Evolutionary conservation across 2,888 invertebrate genomes (phyloP), one percentile per base, ranked within the genome.

Genomic region (Machimus atricapillus): DNA sequence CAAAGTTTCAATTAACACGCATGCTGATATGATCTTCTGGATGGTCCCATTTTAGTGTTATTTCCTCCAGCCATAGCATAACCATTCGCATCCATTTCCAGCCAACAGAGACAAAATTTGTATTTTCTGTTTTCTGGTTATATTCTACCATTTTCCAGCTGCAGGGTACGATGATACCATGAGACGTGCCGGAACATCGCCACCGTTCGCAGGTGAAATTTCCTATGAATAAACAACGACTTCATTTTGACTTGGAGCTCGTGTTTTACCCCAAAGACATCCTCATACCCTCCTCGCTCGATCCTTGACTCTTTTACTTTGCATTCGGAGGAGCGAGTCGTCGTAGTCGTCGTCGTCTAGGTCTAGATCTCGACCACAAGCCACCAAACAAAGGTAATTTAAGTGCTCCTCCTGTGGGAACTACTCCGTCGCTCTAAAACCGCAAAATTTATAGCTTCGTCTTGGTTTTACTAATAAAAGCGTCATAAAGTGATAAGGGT

Each of bases 351-450:
- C 56, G 56, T 56, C 56, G 56, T 56, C 56, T 82, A 34, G 46
- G 27, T 58, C 37, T 82, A 16, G 31, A 56, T 12, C 37, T 66
- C 58, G 66, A 82, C 82, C 82, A 3, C 82, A 82, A 66, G 37
- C 66, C 82, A 82, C 82, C 58, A 82, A 66, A 82, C 82, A 82
- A 82, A 56, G 82, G 82, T 82, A 82, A 82, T 82, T 82, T 82
- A 82, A 82, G 82, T 37, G 34, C 58, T 66, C n/a, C 58, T 56
- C 82, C 34, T 23, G 56, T 16, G 58, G 34, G 66, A 58, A 82
- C 56, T 82, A 37, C 58, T 82, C 23, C 1, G 27, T 19, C 14
- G 34, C 34, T 82, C 56, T 34, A 82, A 81, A 82, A 82, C 82
- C 82, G 37, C 82, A 82, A 82, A 82, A 82, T 82, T 82, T 82